phyloP scores from a whole-genome alignment of 2,888 invertebrate genomes.

The Pseudoips prasinana region DNA sequence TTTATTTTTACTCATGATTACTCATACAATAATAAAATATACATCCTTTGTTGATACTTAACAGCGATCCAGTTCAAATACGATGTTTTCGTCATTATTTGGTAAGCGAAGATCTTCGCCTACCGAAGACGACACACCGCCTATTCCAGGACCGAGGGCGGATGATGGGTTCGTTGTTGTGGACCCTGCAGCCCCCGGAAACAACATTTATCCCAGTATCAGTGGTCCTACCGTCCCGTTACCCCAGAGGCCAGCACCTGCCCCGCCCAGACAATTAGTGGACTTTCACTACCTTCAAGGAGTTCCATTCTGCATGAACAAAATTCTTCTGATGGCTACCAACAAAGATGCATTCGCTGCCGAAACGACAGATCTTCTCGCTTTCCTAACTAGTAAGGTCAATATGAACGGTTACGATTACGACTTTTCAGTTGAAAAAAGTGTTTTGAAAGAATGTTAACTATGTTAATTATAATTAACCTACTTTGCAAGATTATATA shows the following conservation, averaged over 20 bases:
- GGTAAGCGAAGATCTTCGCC: conserved; percentile 73
- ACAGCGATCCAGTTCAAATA: too few relatives aligned
- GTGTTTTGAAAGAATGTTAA: conserved; percentile 77
- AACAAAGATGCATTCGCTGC: conserved; percentile 74
- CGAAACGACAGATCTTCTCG: conserved; percentile 74
- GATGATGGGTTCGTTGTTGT: conserved; percentile 71
- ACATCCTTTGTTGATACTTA: too few relatives aligned
- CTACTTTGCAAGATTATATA: too few relatives aligned
- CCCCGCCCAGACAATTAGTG: conserved; percentile 15
- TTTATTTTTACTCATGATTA: too few relatives aligned
- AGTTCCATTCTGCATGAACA: conserved; percentile 79
- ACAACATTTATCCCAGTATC: conserved; percentile 60
- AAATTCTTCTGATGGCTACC: conserved; percentile 66
- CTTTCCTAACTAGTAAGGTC: conserved; percentile 73
- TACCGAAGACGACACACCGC: conserved; percentile 67
- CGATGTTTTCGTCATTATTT: conserved; percentile 75
- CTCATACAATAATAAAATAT: too few relatives aligned
- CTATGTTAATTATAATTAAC: too few relatives aligned
- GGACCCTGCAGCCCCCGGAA: conserved; percentile 49
- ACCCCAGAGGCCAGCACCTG: conserved; percentile 59
- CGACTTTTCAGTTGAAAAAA: conserved; percentile 77
- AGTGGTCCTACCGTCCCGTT: conserved; percentile 42
- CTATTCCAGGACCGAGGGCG: conserved; percentile 65
- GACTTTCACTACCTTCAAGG: conserved; percentile 78
- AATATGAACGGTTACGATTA: conserved; percentile 69